Evolutionary conservation across 1,140 invertebrate genomes (phyloP).

Genomic region (Harpegnathos saltator): DNA sequence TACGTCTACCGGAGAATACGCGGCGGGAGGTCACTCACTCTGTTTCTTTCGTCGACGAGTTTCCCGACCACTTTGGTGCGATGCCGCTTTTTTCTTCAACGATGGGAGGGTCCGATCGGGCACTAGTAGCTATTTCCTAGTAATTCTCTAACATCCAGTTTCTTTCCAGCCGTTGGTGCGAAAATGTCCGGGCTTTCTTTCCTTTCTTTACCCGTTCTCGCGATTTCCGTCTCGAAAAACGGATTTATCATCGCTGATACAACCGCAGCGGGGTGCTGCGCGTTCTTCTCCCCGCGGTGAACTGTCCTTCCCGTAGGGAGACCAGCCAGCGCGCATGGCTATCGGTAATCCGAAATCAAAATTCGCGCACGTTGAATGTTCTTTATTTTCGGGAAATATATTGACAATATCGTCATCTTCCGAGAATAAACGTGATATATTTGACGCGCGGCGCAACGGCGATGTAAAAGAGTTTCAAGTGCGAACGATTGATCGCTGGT

Average conservation of each 20-base stretch:
- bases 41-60: background rate
- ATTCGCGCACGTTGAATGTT: background rate
- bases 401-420: constrained; percentile 22
- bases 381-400: constrained; percentile 20
- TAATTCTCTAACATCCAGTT: background rate
- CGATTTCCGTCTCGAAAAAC: background rate
- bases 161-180: background rate
- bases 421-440: constrained; percentile 39
- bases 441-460: background rate
- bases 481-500: constrained; percentile 1
- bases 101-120: background rate
- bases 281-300: background rate
- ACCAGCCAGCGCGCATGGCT: background rate
- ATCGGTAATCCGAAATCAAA: constrained; percentile 6
- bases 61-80: background rate
- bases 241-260: background rate
- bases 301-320: constrained; percentile 11
- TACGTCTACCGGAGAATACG: background rate
- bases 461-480: constrained; percentile 36
- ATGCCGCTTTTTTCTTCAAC: background rate
- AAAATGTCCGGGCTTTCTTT: background rate
- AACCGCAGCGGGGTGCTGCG: background rate
- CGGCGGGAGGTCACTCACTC: background rate
- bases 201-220: background rate
- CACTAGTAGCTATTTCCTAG: background rate